A percentile compares a stretch with the other conserved stretches of the same genome.
These are phyloP conservation scores for Tolypeutes matacus DNA, from an alignment of 2,797 vertebrate genomes.

Conservation along the genomic window DNA sequence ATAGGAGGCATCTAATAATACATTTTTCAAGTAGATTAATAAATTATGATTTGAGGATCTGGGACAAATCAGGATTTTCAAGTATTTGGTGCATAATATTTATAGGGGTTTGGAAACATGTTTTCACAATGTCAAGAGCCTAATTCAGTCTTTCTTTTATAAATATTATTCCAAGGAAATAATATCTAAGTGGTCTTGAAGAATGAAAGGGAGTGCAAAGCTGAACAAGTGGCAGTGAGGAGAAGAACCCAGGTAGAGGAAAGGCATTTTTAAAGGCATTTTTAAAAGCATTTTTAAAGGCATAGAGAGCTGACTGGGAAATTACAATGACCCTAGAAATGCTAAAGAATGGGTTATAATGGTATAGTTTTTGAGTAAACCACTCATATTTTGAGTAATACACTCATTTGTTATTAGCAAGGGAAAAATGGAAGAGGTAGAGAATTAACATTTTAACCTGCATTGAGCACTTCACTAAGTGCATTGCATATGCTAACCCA, in stretches of 20 bases:
- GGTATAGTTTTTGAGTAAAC: not conserved
- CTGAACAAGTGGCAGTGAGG: not conserved
- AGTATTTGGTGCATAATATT: not conserved
- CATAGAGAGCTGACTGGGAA: not conserved
- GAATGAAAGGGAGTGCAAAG: not conserved
- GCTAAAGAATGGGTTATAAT: no score
- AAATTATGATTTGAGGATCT: not conserved
- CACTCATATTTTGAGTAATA: not conserved
- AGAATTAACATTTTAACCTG: slow-evolving; percentile 1
- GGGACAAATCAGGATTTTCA: not conserved
- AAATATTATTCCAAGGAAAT: not conserved
- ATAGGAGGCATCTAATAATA: not conserved
- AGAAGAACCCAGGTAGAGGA: not conserved
- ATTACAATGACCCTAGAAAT: not conserved
- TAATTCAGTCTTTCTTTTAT: not conserved
- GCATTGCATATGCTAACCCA: not conserved
- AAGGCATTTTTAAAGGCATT: not conserved
- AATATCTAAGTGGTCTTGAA: not conserved
- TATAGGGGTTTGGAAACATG: not conserved
- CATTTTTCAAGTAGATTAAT: not conserved
- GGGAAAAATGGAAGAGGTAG: not conserved
- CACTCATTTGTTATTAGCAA: not conserved
- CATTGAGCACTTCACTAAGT: not conserved
- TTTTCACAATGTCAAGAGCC: not conserved
- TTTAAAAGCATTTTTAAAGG: not conserved